Conservation (phyloP, 1,140 invertebrate species). For the Vanessa atalanta region DNA sequence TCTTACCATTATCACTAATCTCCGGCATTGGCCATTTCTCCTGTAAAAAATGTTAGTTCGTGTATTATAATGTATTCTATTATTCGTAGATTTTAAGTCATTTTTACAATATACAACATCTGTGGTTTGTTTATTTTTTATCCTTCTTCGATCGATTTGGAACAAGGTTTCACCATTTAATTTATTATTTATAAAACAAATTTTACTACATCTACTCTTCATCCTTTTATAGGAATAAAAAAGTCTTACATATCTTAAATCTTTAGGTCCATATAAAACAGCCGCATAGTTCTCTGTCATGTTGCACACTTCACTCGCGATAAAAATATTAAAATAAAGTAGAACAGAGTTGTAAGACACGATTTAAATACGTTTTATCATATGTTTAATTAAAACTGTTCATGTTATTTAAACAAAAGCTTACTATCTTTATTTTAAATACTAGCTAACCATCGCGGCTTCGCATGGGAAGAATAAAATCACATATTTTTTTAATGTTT, state of each 20-base stretch:
- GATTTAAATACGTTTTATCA: neutral
- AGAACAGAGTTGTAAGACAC: neutral
- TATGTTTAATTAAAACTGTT: neutral
- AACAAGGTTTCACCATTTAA: no score
- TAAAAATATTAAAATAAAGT: neutral
- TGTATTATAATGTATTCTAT: conserved; percentile 1
- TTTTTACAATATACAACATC: no score
- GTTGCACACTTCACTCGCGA: neutral
- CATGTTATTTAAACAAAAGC: neutral
- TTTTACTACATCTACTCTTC: no score
- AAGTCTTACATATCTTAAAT: conserved; percentile 48
- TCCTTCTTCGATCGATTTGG: no score
- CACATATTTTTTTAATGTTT: no score
- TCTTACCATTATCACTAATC: conserved; percentile 48
- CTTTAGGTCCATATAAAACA: conserved; percentile 45
- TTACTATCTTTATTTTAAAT: neutral
- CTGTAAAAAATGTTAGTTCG: conserved; percentile 41
- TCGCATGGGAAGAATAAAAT: no score
- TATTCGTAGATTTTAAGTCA: no score
- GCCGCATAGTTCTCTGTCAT: conserved; percentile 42
- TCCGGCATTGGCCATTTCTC: conserved; percentile 50
- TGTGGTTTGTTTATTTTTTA: no score
- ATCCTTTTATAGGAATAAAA: neutral
- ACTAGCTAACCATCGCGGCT: no score
- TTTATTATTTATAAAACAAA: no score